A percentile compares a stretch with the other conserved stretches of the same genome.
phyloP scores from a whole-genome alignment of 2,888 invertebrate genomes.

The Drosophila pseudotalamancana region DNA sequence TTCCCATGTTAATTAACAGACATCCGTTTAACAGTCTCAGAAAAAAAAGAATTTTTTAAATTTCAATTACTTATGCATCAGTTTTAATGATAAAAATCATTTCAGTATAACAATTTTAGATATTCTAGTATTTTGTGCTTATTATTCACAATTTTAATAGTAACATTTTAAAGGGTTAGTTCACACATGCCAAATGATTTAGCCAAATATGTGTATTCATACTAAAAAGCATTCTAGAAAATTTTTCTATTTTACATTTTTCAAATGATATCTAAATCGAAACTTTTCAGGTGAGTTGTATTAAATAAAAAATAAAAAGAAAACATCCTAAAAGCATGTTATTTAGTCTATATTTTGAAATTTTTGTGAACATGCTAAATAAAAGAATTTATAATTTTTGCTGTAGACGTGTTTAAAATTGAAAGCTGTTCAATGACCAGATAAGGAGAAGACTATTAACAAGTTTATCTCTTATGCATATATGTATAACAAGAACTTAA shows the following conservation, averaged over 20 bases:
- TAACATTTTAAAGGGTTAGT: neutral
- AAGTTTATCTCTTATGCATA: conserved; percentile 9
- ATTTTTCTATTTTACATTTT: neutral
- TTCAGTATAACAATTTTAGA: conserved; percentile 6
- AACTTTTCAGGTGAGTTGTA: too few relatives aligned
- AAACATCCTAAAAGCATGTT: neutral
- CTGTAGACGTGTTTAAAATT: conserved; percentile 3
- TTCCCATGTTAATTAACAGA: neutral
- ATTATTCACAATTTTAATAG: neutral
- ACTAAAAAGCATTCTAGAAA: neutral
- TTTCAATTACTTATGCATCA: neutral
- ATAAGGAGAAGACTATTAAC: conserved; percentile 15
- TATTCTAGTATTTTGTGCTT: conserved; percentile 11
- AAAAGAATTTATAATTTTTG: conserved; percentile 3
- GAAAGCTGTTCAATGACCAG: conserved; percentile 20
- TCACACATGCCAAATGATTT: neutral
- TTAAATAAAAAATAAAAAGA: too few relatives aligned
- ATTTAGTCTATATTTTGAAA: too few relatives aligned
- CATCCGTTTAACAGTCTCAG: neutral
- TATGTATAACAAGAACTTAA: conserved; percentile 45
- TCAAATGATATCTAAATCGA: neutral
- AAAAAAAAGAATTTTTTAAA: neutral
- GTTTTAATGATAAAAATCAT: conserved; percentile 6
- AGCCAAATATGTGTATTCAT: neutral
- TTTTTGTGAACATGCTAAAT: conserved; percentile 1